A percentile compares a stretch with the other conserved stretches of the same genome.
Evolutionary conservation across 2,113 vertebrate species (phyloP).

Genomic region (Ceyx cyanopectus): DNA sequence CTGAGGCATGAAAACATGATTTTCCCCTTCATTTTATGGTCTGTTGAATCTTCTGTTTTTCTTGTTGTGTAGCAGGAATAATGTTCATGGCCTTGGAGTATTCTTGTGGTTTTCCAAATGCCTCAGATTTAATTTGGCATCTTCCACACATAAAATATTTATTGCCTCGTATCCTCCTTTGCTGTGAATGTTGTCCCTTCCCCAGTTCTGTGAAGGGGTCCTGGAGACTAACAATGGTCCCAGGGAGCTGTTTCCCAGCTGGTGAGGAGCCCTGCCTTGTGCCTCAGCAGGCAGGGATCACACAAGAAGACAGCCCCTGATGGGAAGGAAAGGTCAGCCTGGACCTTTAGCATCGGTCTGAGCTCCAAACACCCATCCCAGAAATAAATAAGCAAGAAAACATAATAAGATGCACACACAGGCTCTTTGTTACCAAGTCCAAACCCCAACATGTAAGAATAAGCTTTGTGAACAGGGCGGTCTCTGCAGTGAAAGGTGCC

Average conservation of each 20-base stretch:
- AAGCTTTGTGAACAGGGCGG: conserved; percentile 8
- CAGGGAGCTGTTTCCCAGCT: neutral
- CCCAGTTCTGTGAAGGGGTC: neutral
- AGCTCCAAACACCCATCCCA: neutral
- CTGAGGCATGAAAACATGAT: conserved; percentile 65
- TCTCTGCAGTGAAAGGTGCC: neutral
- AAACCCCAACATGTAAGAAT: conserved; percentile 31
- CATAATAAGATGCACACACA: conserved; percentile 31
- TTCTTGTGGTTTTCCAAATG: conserved; percentile 58
- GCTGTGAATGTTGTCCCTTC: neutral
- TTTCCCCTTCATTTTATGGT: conserved; percentile 70
- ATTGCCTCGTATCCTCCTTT: neutral
- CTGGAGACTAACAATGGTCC: conserved; percentile 3
- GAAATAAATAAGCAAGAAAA: conserved; percentile 22
- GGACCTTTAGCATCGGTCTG: neutral
- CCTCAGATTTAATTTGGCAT: conserved; percentile 45
- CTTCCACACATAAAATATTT: neutral
- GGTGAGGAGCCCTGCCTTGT: conserved; percentile 17
- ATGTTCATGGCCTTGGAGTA: conserved; percentile 41
- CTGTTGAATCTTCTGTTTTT: conserved; percentile 67
- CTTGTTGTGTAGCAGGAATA: conserved; percentile 54
- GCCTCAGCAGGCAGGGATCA: neutral
- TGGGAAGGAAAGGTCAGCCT: conserved; percentile 9
- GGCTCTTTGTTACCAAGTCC: conserved; percentile 6
- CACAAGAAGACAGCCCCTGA: conserved; percentile 21